Evolutionary conservation across 2,888 invertebrate genomes (phyloP).

Genomic region (Lepetodrilus schrolli): DNA sequence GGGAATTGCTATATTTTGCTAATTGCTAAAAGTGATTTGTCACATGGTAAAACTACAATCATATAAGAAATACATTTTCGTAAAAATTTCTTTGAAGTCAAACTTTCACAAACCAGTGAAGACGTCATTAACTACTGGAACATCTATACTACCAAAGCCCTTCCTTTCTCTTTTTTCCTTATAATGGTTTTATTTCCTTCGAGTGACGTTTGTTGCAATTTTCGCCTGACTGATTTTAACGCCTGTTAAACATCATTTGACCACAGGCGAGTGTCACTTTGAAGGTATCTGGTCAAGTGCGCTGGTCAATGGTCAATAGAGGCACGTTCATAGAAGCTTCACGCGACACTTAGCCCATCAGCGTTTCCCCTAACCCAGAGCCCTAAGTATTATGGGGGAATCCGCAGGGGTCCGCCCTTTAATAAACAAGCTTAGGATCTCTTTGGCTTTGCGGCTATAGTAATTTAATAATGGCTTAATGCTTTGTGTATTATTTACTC

Average conservation of each 20-base stretch:
- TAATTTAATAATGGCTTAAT: neutral
- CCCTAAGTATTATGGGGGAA: neutral
- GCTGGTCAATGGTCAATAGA: neutral
- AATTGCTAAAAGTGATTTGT: no score
- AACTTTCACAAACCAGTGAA: neutral
- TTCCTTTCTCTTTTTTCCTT: neutral
- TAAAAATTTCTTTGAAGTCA: neutral
- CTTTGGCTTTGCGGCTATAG: neutral
- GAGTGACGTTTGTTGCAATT: neutral
- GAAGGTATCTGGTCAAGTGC: slow-evolving; percentile 13
- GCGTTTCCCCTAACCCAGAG: neutral
- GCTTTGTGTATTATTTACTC: slow-evolving; percentile 5
- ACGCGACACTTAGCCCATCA: neutral
- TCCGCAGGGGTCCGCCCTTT: neutral
- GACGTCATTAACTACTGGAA: neutral
- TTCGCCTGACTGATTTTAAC: slow-evolving; percentile 4
- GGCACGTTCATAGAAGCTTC: neutral
- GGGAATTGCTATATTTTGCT: no score
- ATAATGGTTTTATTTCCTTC: neutral
- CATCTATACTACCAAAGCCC: neutral
- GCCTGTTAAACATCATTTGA: neutral
- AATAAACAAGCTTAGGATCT: neutral
- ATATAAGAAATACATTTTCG: no score
- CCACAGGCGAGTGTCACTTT: neutral
- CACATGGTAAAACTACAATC: no score